A percentile compares a stretch with the other conserved stretches of the same genome.
These are phyloP conservation scores for Lagocephalus sceleratus DNA, from an alignment of 2,797 vertebrate genomes.

Conservation along the genomic window DNA sequence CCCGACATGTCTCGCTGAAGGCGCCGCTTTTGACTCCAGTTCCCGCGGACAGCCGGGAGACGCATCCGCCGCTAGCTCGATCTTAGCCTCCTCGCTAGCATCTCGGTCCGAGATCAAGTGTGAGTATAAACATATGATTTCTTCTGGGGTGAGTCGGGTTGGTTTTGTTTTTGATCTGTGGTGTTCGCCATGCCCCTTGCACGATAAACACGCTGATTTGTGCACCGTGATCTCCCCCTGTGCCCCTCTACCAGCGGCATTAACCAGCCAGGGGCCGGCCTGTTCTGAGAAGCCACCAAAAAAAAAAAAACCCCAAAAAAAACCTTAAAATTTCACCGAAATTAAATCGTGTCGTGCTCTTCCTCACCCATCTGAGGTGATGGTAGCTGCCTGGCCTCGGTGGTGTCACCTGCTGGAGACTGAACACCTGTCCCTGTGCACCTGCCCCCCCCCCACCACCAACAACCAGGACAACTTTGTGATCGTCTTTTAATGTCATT, in stretches of 20 bases:
- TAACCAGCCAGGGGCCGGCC: slow-evolving; percentile 29
- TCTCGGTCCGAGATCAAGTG: slow-evolving; percentile 47
- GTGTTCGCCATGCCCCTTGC: no score
- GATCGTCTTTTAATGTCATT: no score
- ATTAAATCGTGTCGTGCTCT: no score
- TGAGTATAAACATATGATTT: slow-evolving; percentile 59
- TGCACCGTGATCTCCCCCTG: not conserved
- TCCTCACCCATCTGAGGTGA: not conserved
- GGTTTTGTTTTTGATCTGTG: no score
- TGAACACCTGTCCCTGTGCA: slow-evolving; percentile 54
- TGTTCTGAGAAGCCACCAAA: not conserved
- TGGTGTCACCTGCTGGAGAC: slow-evolving; percentile 7
- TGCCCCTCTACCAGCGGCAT: slow-evolving; percentile 29
- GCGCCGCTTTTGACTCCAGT: slow-evolving; percentile 8
- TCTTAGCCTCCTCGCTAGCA: slow-evolving; percentile 61
- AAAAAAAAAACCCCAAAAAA: not conserved
- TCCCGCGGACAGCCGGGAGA: slow-evolving; percentile 19
- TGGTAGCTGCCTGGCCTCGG: not conserved
- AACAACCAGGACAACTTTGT: no score
- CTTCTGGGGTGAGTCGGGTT: not conserved
- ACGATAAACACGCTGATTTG: no score
- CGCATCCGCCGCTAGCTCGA: slow-evolving; percentile 48
- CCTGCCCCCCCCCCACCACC: slow-evolving; percentile 53
- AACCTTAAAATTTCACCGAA: not conserved
- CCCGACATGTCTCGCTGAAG: slow-evolving; percentile 9